Evolutionary conservation across 1,140 invertebrate species (phyloP), one percentile per base, ranked within the genome.

Genomic region (Aphelenchoides besseyi): DNA sequence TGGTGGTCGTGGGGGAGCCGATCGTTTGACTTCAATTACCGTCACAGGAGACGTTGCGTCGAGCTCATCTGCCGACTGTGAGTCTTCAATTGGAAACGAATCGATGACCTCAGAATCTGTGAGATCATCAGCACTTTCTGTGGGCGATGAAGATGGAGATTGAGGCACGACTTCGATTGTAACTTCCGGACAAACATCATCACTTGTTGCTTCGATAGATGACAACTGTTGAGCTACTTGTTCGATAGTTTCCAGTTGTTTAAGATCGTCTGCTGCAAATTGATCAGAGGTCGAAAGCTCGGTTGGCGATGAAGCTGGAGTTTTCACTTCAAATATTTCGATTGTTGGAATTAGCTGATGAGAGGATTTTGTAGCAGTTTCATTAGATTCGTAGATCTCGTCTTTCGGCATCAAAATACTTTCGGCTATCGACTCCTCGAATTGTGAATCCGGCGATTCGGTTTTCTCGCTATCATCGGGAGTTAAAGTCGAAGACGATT

Each of bases 401-500:
- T 48, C 41, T 12, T 16, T 23, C 12, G 41, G 41, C 41, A 48
- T 12, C 41, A 23, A 23, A 48, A 48, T 48, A 23, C 41, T 48
- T 48, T 48, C 41, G 41, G 41, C 41, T 23, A 23, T 48, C 23
- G 41, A 48, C 41, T 48, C 41, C 12, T 48, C 41, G 41, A 48
- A 16, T 48, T 48, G 12, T 16, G 41, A 48, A 23, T 48, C 41
- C 12, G 41, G 41, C 12, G 41, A 48, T 48, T 48, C 41, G 12
- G 41, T 48, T 12, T 23, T 12, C 12, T 48, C 41, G 41, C 41
- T 48, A 12, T 48, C 18, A 23, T 59, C 55, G 5, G 55, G 5
- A 59, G 5, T 28, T 59, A 23, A 41, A n/a, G 55, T 28, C 18
- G 55, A 59, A 59, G 55, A 59, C 5, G 55, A 59, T 28, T 59